Percentiles rank a stretch among this genome's conserved stretches.
Conservation (phyloP, 2,888 invertebrate genomes). For the Drosophila putrida region DNA sequence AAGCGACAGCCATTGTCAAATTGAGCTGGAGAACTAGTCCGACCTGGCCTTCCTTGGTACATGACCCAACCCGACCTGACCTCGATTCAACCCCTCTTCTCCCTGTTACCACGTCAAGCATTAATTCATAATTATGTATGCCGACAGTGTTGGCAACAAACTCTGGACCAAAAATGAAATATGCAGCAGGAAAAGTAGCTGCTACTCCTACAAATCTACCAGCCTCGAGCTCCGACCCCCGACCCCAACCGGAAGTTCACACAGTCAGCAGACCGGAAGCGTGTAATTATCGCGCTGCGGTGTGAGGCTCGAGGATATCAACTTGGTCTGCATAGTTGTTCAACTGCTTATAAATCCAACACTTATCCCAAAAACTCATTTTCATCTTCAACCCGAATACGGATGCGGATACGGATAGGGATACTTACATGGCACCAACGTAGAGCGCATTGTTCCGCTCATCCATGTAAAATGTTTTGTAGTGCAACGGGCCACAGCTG, state of each 20-base stretch:
- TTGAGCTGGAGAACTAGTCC: constrained; percentile 41
- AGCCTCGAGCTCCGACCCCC: background rate
- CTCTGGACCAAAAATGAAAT: constrained; percentile 70
- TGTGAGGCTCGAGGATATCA: constrained; percentile 13
- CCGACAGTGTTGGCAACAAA: constrained; percentile 75
- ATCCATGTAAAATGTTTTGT: constrained; percentile 96
- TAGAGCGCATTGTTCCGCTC: constrained; percentile 94
- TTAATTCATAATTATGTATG: constrained; percentile 84
- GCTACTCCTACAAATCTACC: constrained; percentile 1
- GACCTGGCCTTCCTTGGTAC: constrained; percentile 7
- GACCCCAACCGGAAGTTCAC: constrained; percentile 48
- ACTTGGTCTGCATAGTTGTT: constrained; percentile 49
- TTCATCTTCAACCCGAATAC: background rate
- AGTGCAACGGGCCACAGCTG: constrained; percentile 95
- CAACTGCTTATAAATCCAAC: constrained; percentile 21
- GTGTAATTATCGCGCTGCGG: constrained; percentile 68
- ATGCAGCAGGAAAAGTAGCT: constrained; percentile 61
- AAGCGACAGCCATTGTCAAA: constrained; percentile 69
- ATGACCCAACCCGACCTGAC: constrained; percentile 10
- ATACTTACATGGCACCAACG: constrained; percentile 97
- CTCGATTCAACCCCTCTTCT: constrained; percentile 3
- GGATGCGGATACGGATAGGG: constrained; percentile 75
- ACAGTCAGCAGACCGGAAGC: constrained; percentile 62
- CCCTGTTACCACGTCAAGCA: constrained; percentile 53
- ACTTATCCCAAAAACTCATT: constrained; percentile 21